Evolutionary conservation across 2,888 invertebrate species (phyloP), one percentile per base, ranked within the genome.

Genomic region (Flabesymbios commensalis): DNA sequence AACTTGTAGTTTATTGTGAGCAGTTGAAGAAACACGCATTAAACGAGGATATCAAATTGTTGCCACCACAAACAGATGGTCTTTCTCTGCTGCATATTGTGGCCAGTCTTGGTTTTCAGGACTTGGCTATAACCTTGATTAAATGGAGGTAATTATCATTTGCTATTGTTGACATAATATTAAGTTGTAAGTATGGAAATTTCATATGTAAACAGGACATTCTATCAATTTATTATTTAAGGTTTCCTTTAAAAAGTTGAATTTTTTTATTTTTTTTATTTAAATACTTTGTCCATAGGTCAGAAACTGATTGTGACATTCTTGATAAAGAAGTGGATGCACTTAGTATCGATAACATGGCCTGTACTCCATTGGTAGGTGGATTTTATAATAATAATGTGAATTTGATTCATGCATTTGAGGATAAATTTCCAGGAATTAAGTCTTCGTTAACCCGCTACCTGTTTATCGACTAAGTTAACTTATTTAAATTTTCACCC

Each of bases 241-340:
- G 28, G n/a, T 5, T 14, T 17, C 10, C 17, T 36, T 36, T 10
- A 36, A 14, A 17, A 10, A 17, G 17, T 36, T 36, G 39, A 14
- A 36, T 14, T 14, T 36, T 36, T 10, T 36, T 36, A 14, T 36
- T n/a, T 5, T 48, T 24, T 19, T 48, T 24, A 28, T 41, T 54
- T n/a, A 2, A 31, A 31, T 51, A 14, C 19, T 17, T 54, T 33
- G 22, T 54, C 36, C 26, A 33, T 56, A 63, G 63, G 43, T 51
- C 45, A 29, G 94, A 94, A 83, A 94, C 93, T 83, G 90, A 90
- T 42, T 93, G 92, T 72, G 86, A 90, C 69, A 88, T 93, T 54
- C 85, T 95, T 64, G 93, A 94, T 80, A 90, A 91, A 31, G 96
- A 97, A 86, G 91, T 97, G 43, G 94, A 96, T 85, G 91, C 94